Conservation (phyloP, 2,797 vertebrate genomes). For the Psittacula echo region DNA sequence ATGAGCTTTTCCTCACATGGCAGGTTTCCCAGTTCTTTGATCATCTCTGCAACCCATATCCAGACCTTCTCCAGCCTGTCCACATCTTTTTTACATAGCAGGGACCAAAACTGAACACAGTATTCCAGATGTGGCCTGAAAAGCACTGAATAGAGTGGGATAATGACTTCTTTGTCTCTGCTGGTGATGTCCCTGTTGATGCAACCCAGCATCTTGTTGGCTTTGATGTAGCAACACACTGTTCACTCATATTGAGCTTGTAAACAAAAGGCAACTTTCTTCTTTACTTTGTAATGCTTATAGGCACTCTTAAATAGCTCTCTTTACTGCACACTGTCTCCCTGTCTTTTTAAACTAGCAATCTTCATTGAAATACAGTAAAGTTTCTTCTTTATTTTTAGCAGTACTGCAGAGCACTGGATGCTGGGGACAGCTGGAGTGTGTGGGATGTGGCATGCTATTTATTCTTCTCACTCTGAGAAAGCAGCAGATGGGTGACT, state of each 20-base stretch:
- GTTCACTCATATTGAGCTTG: not conserved
- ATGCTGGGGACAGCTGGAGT: constrained; percentile 81
- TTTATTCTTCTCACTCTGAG: constrained; percentile 77
- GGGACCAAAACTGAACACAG: not conserved
- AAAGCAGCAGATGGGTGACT: constrained; percentile 78
- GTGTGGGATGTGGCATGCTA: constrained; percentile 78
- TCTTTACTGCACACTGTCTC: not conserved
- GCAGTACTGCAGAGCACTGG: constrained; percentile 72
- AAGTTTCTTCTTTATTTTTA: constrained; percentile 78
- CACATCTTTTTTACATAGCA: not conserved
- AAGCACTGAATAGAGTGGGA: not conserved
- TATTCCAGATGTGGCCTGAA: not conserved
- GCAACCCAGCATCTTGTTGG: not conserved
- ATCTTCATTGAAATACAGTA: constrained; percentile 57
- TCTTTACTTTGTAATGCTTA: not conserved
- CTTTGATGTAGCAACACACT: not conserved
- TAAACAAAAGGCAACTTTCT: not conserved
- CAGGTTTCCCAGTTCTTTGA: not conserved
- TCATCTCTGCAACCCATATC: not conserved
- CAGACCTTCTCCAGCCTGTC: not conserved
- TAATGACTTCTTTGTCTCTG: not conserved
- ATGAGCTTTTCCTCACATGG: not conserved
- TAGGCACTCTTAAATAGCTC: not conserved
- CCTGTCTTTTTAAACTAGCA: constrained; percentile 17
- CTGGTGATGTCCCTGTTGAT: not conserved